phyloP scores from a whole-genome alignment of 2,113 vertebrate species.

The Sceloporus undulatus region DNA sequence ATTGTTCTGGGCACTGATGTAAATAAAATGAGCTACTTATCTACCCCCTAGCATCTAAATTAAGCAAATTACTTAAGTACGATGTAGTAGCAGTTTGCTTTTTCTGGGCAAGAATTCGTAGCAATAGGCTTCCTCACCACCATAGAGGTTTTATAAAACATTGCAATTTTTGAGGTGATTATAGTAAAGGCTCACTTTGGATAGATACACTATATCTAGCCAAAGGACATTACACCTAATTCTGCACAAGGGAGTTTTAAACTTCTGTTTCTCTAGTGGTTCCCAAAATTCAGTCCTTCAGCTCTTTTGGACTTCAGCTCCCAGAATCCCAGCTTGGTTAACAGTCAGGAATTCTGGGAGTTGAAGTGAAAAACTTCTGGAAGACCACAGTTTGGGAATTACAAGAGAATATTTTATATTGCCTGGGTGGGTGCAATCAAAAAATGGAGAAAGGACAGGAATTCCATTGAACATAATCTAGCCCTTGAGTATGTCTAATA shows the following conservation, averaged over 20 bases:
- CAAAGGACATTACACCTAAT: too few relatives aligned
- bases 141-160: not conserved
- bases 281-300: too few relatives aligned
- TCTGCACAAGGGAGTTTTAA: not conserved
- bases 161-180: not conserved
- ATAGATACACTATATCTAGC: too few relatives aligned
- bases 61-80: not conserved
- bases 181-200: not conserved
- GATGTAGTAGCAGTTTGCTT: not conserved
- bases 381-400: too few relatives aligned
- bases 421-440: not conserved
- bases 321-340: too few relatives aligned
- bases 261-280: not conserved
- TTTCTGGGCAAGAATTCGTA: not conserved
- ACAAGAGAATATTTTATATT: too few relatives aligned
- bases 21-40: not conserved
- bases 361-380: too few relatives aligned
- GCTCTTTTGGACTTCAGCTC: too few relatives aligned
- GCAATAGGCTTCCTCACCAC: not conserved
- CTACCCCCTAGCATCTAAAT: too few relatives aligned
- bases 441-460: too few relatives aligned
- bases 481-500: too few relatives aligned
- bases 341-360: too few relatives aligned
- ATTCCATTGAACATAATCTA: not conserved
- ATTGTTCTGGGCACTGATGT: not conserved